Percentiles rank a stretch among this genome's conserved stretches.
phyloP scores from a whole-genome alignment of 2,888 invertebrate species.

The Drosophila nr. perissopoda region DNA sequence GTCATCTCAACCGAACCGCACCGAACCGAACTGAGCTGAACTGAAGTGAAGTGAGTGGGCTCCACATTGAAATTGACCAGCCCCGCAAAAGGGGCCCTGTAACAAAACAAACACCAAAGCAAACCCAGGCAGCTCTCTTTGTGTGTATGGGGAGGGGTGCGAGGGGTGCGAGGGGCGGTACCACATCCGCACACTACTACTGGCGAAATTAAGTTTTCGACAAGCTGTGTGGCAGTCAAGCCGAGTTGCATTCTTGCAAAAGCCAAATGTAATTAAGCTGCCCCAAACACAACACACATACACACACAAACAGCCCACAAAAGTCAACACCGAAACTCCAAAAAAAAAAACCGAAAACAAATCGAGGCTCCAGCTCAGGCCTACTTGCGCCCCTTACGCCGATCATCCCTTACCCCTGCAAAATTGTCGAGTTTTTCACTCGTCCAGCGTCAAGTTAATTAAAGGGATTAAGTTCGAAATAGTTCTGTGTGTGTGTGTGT shows the following conservation, averaged over 20 bases:
- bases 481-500: constrained; percentile 26
- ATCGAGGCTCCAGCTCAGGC: constrained; percentile 8
- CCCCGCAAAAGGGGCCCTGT: constrained; percentile 17
- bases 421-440: background rate
- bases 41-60: background rate
- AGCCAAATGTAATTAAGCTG: constrained; percentile 78
- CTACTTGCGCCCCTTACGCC: background rate
- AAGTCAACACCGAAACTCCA: constrained; percentile 19
- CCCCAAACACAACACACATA: constrained; percentile 36
- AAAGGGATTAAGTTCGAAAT: constrained; percentile 76
- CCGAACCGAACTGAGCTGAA: background rate
- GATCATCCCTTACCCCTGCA: background rate
- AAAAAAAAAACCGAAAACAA: background rate
- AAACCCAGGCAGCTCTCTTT: background rate
- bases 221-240: constrained; percentile 18
- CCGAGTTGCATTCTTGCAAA: constrained; percentile 73
- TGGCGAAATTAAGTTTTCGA: constrained; percentile 53
- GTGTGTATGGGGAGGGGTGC: background rate
- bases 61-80: constrained; percentile 57
- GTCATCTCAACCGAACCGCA: constrained; percentile 1
- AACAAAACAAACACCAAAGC: constrained; percentile 14
- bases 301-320: constrained; percentile 9
- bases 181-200: constrained; percentile 42
- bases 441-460: constrained; percentile 63
- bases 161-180: background rate